Evolutionary conservation across 2,888 invertebrate species (phyloP), one percentile per base, ranked within the genome.

Genomic region (Lepidocyrtinus sp.): DNA sequence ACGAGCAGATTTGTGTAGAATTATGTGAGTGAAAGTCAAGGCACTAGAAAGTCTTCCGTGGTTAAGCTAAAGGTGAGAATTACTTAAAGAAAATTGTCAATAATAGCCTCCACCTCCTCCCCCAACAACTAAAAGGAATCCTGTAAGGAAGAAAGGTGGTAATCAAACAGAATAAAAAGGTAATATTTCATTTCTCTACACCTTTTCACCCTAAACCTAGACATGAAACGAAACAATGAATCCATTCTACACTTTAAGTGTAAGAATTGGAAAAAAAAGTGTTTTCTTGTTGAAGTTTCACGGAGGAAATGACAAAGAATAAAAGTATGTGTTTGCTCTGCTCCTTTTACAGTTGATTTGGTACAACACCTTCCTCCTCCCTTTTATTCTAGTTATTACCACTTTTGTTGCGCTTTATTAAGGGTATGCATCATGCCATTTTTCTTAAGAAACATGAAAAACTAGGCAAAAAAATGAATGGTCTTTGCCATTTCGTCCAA

Each of bases 141-240:
- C n/a, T n/a, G n/a, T 36, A 36, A 36, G 36, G 36, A 5, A 36
- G 17, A 55, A 55, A 55, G 17, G n/a, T 36, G 36, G 36, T 36
- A 36, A 36, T 36, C 36, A 36, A 36, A 55, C 55, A 55, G n/a
- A 55, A n/a, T 55, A 55, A 55, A 55, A 55, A 55, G 55, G 55
- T 17, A 55, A 55, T 55, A 55, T 55, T 55, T 55, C 55, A 55
- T 36, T 36, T 36, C 12, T 36, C 36, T 12, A 9, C 36, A 36
- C 7, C 36, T 55, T 55, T 55, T 55, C 55, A 55, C 55, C 17
- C 3, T 55, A 55, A 55, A 55, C 2, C 55, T n/a, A 3, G 55
- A 55, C 55, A 55, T 55, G 55, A 55, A 7, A 55, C 55, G 55
- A 55, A 55, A 36, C 36, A 36, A 36, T 36, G 36, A 5, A 36